Evolutionary conservation across 2,797 vertebrate species (phyloP), one percentile per base, ranked within the genome.

Genomic region (Crocidura indochinensis): DNA sequence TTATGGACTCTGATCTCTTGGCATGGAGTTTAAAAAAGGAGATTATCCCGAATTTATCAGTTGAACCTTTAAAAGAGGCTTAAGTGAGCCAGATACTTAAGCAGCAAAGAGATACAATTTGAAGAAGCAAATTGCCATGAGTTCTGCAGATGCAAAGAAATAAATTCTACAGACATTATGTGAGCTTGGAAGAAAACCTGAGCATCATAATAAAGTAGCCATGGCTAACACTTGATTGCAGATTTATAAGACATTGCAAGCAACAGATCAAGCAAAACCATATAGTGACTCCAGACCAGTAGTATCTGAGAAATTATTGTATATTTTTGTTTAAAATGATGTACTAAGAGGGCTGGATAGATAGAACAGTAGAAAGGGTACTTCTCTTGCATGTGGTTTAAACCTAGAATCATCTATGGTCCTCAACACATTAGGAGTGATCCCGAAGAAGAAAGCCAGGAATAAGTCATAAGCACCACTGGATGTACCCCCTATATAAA

Each of bases 101-200:
- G 22, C n/a, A 82, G 2, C 82, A 53, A 53, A 53, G 51, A 92
- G 68, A 83, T 60, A 82, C 38, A 24, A 14, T 77, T 27, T 85
- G 12, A 87, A 69, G 24, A 84, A 79, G 47, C 46, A 88, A 94
- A 73, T 51, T 46, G 10, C 19, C 10, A 20, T 72, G n/a, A 72
- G 6, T 67, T 84, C 47, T 62, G 29, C 11, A 65, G 69, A 53
- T 56, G 14, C 29, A 73, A 78, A 1, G 29, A 62, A 69, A 75
- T 82, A 5, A 77, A 68, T 69, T 75, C 47, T 91, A 47, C 15
- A 7, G 74, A 60, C 15, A 31, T 8, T 51, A 0, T 14, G n/a
- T 67, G 44, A 75, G 31, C 27, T 51, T 49, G 24, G 12, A 75
- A 71, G 4, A 78, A 62, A 84, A 69, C 4, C 7, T 6, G 22